Percentiles rank a stretch among this genome's conserved stretches.
Evolutionary conservation across 2,113 vertebrate genomes (phyloP).

Genomic region (Siniperca knerii): DNA sequence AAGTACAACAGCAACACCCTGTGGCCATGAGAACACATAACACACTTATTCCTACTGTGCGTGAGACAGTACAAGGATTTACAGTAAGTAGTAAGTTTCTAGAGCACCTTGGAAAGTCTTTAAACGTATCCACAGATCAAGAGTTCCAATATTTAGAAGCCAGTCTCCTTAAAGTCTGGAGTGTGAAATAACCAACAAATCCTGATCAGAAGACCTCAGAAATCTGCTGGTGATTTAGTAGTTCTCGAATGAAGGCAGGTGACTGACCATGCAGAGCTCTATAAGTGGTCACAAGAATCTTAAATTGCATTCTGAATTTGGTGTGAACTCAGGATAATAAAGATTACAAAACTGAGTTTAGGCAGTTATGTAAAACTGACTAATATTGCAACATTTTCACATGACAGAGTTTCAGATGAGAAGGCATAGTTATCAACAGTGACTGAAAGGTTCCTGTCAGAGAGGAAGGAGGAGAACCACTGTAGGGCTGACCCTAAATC

Average conservation of each 20-base stretch:
- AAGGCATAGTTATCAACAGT: neutral
- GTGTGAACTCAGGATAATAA: too few species aligned
- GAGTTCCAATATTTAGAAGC: neutral
- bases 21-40: slow-evolving; percentile 58
- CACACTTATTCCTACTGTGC: neutral
- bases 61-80: neutral
- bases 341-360: too few species aligned
- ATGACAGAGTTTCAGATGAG: neutral
- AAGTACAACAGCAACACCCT: slow-evolving; percentile 81
- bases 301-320: too few species aligned
- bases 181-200: too few species aligned
- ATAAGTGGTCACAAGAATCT: too few species aligned
- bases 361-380: too few species aligned
- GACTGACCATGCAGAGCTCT: too few species aligned
- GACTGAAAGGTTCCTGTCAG: neutral
- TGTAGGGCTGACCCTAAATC: too few species aligned
- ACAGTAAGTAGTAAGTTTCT: neutral
- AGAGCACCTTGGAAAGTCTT: neutral
- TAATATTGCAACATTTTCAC: too few species aligned
- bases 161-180: too few species aligned
- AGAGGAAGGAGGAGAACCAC: too few species aligned
- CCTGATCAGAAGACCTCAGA: too few species aligned
- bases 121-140: neutral
- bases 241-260: neutral
- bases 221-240: neutral